A percentile compares a stretch with the other conserved stretches of the same genome.
These are phyloP conservation scores for Natrix natrix DNA, from an alignment of 2,797 vertebrate genomes.

Conservation along the genomic window DNA sequence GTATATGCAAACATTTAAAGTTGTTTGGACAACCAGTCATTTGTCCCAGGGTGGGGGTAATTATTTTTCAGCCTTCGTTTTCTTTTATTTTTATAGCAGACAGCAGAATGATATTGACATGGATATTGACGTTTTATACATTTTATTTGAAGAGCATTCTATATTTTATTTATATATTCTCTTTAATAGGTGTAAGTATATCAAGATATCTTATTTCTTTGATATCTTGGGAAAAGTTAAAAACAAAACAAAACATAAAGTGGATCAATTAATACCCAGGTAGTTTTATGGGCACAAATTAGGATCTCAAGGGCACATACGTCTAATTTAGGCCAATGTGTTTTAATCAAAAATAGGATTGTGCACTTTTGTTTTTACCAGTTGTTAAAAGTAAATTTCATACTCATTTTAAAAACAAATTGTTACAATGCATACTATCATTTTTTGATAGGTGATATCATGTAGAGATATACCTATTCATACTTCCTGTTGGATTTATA, in stretches of 20 bases:
- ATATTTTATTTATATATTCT: background rate
- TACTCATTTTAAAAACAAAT: background rate
- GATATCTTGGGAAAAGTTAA: background rate
- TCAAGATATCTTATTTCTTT: background rate
- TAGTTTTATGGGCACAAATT: background rate
- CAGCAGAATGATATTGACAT: background rate
- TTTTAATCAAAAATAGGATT: background rate
- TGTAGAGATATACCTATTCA: background rate
- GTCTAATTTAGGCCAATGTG: background rate
- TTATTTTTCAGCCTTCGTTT: background rate
- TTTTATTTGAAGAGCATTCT: background rate
- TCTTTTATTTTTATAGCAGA: background rate
- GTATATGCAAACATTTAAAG: background rate
- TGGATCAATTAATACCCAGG: background rate
- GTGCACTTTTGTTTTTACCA: background rate
- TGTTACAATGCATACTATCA: background rate
- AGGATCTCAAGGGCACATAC: background rate
- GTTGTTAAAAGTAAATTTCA: background rate
- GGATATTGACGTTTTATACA: background rate
- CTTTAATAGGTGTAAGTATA: background rate
- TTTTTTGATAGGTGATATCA: background rate
- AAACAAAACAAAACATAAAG: background rate
- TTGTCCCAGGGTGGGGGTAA: background rate
- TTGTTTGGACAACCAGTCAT: background rate
- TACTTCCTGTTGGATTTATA: background rate